Conservation (phyloP, 2,113 vertebrate genomes). For the Steatornis caripensis region DNA sequence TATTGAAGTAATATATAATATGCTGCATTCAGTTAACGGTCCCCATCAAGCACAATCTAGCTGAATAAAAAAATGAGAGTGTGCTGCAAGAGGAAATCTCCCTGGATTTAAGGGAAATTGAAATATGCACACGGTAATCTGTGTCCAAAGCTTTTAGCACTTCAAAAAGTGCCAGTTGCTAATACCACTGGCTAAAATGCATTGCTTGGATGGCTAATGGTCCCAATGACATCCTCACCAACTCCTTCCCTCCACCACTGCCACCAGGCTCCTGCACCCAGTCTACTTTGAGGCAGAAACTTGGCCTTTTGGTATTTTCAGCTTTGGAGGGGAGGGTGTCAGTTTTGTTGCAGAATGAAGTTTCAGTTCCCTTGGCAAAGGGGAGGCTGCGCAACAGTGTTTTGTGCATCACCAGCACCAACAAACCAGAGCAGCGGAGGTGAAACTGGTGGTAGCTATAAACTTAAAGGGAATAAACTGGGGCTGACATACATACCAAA, state of each 20-base stretch:
- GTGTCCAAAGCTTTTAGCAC: constrained; percentile 49
- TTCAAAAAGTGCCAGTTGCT: neutral
- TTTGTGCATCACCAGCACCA: neutral
- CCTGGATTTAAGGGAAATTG: constrained; percentile 39
- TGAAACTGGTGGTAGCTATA: neutral
- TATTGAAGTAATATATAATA: constrained; percentile 52
- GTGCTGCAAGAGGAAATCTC: constrained; percentile 15
- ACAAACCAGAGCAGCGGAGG: neutral
- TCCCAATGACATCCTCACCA: neutral
- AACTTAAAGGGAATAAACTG: neutral
- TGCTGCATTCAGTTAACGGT: constrained; percentile 38
- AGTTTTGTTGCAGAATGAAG: neutral
- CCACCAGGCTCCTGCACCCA: neutral
- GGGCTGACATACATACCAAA: neutral
- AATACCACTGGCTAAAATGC: neutral
- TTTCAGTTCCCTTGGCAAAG: neutral
- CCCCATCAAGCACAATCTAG: constrained; percentile 45
- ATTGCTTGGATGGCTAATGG: neutral
- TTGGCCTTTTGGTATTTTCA: neutral
- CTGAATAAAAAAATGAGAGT: neutral
- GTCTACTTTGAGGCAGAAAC: neutral
- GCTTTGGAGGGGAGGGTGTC: too few species aligned
- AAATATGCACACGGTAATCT: neutral
- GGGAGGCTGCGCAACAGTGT: neutral
- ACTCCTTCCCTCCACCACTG: neutral